phyloP scores from a whole-genome alignment of 2,113 vertebrate species.

The Leucopsar rothschildi region DNA sequence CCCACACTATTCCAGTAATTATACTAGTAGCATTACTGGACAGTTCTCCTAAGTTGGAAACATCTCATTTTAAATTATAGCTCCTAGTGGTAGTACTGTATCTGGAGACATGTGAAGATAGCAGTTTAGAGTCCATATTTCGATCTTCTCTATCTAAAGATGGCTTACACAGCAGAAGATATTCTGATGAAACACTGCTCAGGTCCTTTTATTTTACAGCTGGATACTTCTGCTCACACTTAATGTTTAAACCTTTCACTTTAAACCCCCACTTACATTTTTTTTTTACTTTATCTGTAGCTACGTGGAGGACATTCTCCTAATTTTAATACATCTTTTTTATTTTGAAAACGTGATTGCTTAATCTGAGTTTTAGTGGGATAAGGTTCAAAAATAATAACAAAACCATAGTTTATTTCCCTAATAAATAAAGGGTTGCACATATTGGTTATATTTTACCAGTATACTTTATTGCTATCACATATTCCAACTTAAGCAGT shows the following conservation, averaged over 20 bases:
- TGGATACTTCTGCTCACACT: not conserved
- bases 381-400: conserved; percentile 40
- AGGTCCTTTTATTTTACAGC: not conserved
- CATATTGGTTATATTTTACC: conserved; percentile 20
- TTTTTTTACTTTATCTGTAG: not conserved
- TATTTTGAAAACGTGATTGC: conserved; percentile 7
- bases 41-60: not conserved
- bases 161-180: not conserved
- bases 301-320: not conserved
- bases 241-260: not conserved
- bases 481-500: conserved; percentile 19
- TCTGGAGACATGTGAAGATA: not conserved
- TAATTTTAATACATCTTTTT: not conserved
- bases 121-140: not conserved
- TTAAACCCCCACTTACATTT: not conserved
- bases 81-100: not conserved
- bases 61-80: not conserved
- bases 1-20: not conserved
- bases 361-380: conserved; percentile 24
- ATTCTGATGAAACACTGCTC: not conserved
- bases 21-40: not conserved
- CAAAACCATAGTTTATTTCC: conserved; percentile 14
- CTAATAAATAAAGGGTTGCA: conserved; percentile 26
- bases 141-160: not conserved
- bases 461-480: not conserved